Base-by-base conservation (phyloP, 2,113 vertebrate species). In the Conger conger region DNA sequence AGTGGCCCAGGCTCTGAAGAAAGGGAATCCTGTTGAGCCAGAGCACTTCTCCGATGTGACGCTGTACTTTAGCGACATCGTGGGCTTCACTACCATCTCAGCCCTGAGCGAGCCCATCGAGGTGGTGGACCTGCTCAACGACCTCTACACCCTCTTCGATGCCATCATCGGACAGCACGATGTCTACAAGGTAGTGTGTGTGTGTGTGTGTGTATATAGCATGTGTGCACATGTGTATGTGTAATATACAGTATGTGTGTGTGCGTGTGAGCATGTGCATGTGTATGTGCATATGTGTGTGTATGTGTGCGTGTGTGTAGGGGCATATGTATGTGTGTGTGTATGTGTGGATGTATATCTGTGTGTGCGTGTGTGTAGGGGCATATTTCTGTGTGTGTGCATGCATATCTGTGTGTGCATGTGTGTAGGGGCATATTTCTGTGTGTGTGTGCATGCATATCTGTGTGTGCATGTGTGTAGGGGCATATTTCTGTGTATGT, bases 1-100 rank as follows among this genome's bases (percentile, higher is more conserved):
- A 0, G 97, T 97, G 86, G 97, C 96, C 0, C 94, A 97, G 79
- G 91, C 96, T 0, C 88, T 97, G 89, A 97, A 97, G 93, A 96
- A 92, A 68, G 96, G 96, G 5, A 95, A 92, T 0, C 90, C 95
- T 0, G 96, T 97, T 40, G 91, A 93, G 20, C 97, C 97, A 0
- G 97, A 97, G 82, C 94, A 96, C 83, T 97, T 97, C 23, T 93
- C 96, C 2, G 95, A 96, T 80, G 95, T 95, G 85, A 97, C 97
- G 0, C 94, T 97, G 2, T 97, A 97, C 88, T 97, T 97, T 91
- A 97, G 97, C 0, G 97, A 97, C 91, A 97, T 97, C 0, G 96
- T 97, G 79, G 97, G 97, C 45, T 97, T 97, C 88, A 97, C 97
- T 8, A 97, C 97, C 77, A 97, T 97, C 89, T 97, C 96, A 0